phyloP scores from a whole-genome alignment of 2,113 vertebrate species.

The Asarcornis scutulata region DNA sequence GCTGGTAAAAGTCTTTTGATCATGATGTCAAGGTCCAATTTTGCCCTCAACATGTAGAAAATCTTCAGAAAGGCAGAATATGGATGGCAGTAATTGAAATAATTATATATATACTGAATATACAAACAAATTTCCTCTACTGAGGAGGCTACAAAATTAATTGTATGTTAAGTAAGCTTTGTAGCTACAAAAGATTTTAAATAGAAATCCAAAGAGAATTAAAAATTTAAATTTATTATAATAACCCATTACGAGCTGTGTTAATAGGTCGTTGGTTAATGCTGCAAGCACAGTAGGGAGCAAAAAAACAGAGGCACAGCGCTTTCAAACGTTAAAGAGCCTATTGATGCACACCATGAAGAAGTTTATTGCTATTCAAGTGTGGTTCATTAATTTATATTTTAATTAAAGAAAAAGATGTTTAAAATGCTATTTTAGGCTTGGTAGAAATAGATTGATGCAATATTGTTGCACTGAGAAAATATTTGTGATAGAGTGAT shows the following conservation, averaged over 20 bases:
- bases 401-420: neutral
- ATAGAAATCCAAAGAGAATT: neutral
- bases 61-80: neutral
- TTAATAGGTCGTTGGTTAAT: conserved; percentile 13
- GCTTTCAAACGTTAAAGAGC: neutral
- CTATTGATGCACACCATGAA: neutral
- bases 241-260: neutral
- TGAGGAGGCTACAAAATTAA: neutral
- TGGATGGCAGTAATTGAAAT: neutral
- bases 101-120: neutral
- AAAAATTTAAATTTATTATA: neutral
- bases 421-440: neutral
- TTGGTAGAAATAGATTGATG: neutral
- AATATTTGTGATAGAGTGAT: neutral
- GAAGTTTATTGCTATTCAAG: neutral
- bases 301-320: neutral
- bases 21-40: neutral
- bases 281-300: neutral
- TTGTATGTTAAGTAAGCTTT: neutral
- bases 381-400: neutral
- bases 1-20: neutral
- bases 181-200: neutral
- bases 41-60: neutral
- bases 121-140: neutral
- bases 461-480: neutral